These are phyloP conservation scores for Papilio xuthus DNA, from an alignment of 1,140 invertebrate species.

Conservation along the genomic window DNA sequence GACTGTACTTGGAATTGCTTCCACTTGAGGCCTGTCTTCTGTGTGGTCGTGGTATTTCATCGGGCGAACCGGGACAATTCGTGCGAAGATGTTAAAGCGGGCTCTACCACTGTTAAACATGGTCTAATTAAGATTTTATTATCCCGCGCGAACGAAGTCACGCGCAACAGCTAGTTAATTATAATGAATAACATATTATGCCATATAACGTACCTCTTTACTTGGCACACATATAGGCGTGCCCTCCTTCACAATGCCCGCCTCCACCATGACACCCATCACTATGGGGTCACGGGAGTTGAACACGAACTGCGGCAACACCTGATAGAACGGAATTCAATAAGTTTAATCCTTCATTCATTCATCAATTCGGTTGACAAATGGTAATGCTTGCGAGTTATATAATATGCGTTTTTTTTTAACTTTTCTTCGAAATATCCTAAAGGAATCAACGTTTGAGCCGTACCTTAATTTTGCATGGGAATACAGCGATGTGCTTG, in stretches of 20 bases:
- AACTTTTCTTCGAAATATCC: background rate
- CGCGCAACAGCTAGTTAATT: background rate
- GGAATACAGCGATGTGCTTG: slow-evolving; percentile 98
- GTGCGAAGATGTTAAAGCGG: too few relatives aligned
- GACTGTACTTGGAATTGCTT: too few relatives aligned
- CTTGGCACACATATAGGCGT: slow-evolving; percentile 98
- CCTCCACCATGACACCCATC: slow-evolving; percentile 97
- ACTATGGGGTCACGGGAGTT: slow-evolving; percentile 99
- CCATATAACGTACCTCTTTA: slow-evolving; percentile 91
- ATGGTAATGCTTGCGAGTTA: too few relatives aligned
- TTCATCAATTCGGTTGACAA: too few relatives aligned
- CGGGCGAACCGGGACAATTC: too few relatives aligned
- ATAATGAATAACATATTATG: background rate
- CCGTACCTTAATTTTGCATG: slow-evolving; percentile 95
- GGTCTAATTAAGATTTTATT: too few relatives aligned
- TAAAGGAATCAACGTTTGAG: background rate
- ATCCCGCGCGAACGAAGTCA: too few relatives aligned
- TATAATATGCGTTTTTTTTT: too few relatives aligned
- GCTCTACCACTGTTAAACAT: too few relatives aligned
- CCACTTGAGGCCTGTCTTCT: too few relatives aligned
- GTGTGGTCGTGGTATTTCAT: too few relatives aligned
- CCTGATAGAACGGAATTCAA: slow-evolving; percentile 58
- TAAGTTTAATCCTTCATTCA: too few relatives aligned
- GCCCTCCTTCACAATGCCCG: slow-evolving; percentile 96
- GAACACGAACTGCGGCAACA: slow-evolving; percentile 94